Conservation (phyloP, 2,888 invertebrate genomes). For the Junonia oenone region DNA sequence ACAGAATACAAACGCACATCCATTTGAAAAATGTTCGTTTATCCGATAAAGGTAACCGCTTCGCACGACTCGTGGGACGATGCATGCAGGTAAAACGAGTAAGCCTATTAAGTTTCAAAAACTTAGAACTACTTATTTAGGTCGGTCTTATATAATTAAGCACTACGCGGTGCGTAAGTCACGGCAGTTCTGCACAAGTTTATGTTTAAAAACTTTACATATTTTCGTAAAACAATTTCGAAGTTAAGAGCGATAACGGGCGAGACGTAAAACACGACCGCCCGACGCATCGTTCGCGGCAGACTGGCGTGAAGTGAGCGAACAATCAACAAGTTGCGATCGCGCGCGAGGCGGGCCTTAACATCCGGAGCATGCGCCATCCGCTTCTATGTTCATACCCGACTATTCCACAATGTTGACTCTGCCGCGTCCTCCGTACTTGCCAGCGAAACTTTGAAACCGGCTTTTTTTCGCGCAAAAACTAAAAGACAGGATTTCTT, state of each 20-base stretch:
- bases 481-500: slow-evolving; percentile 48
- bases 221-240: slow-evolving; percentile 72
- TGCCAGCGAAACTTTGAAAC: slow-evolving; percentile 49
- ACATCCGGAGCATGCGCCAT: slow-evolving; percentile 66
- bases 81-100: slow-evolving; percentile 75
- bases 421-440: slow-evolving; percentile 30
- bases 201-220: slow-evolving; percentile 71
- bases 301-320: slow-evolving; percentile 71
- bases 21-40: slow-evolving; percentile 79
- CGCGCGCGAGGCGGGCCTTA: slow-evolving; percentile 61
- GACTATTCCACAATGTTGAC: slow-evolving; percentile 55
- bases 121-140: slow-evolving; percentile 66
- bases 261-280: slow-evolving; percentile 58
- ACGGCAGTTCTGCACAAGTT: slow-evolving; percentile 54
- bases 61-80: slow-evolving; percentile 67
- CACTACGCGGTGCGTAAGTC: slow-evolving; percentile 48
- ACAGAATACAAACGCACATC: slow-evolving; percentile 72
- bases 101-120: slow-evolving; percentile 72
- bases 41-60: slow-evolving; percentile 74
- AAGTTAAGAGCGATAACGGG: slow-evolving; percentile 61
- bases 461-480: slow-evolving; percentile 74
- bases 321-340: slow-evolving; percentile 76
- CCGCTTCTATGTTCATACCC: slow-evolving; percentile 60
- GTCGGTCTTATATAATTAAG: slow-evolving; percentile 51
- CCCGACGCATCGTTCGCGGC: slow-evolving; percentile 68